Evolutionary conservation across 1,140 invertebrate species (phyloP), one percentile per base, ranked within the genome.

Genomic region (Pseudobourletiella spinata): DNA sequence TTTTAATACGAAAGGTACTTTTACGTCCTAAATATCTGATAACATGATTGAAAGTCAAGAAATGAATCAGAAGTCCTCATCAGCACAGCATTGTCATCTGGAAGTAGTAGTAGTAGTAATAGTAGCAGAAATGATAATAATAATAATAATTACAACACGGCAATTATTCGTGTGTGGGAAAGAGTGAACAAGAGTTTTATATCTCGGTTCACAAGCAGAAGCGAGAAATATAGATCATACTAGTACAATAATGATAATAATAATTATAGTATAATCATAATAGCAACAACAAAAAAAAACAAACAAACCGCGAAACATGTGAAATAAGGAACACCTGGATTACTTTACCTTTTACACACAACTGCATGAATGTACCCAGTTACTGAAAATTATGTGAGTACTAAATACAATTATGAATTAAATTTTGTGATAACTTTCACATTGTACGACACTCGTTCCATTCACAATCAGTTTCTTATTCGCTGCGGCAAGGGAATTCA

Each of bases 361-460:
- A 39, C 32, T 39, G 8, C 8, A 39, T 11, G 8, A 39, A n/a
- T 39, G 32, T 39, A 39, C 32, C n/a, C 32, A n/a, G 32, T 39
- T 39, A 39, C n/a, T 39, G 32, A 39, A 39, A 39, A 39, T 39
- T n/a, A 39, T 39, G 8, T 39, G 32, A 39, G 32, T 39, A n/a
- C n/a, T n/a, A n/a, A n/a, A n/a, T n/a, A n/a, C n/a, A 39, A 39
- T 39, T 39, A 39, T 39, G 32, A 39, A 39, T 39, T 11, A 39
- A 39, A n/a, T 39, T 39, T 39, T 39, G 32, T 39, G 32, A 39
- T 39, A 39, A 39, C n/a, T 39, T n/a, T 39, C 32, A 39, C 32
- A 39, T 25, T 14, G 48, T 51, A 51, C 48, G 48, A 51, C 48
- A 51, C 25, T 51, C 24, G 48, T 51, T 51, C 48, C 48, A 51